phyloP scores from a whole-genome alignment of 2,888 invertebrate genomes.

The Eretmocerus hayati region DNA sequence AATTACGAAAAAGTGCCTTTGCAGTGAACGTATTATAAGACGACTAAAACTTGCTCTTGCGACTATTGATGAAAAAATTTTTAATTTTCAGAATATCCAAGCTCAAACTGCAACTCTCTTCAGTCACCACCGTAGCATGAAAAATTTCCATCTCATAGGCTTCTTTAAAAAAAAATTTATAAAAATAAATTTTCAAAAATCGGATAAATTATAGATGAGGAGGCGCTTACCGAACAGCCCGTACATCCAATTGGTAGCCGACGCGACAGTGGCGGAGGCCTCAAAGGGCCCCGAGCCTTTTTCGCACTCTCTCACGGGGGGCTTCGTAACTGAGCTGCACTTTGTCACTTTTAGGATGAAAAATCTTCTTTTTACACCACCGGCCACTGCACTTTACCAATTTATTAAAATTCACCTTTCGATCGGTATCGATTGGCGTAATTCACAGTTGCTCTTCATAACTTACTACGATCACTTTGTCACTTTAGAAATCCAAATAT shows the following conservation, averaged over 20 bases:
- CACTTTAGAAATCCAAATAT: no score
- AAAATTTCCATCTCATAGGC: no score
- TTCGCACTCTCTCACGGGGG: constrained; percentile 22
- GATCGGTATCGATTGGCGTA: neutral
- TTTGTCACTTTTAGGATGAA: neutral
- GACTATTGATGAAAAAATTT: no score
- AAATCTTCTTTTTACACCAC: no score
- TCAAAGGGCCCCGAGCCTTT: constrained; percentile 32
- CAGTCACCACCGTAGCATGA: no score
- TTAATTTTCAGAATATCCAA: no score
- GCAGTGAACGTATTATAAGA: no score
- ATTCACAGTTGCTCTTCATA: neutral
- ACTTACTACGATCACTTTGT: neutral
- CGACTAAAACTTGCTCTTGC: no score
- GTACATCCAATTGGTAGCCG: constrained; percentile 38
- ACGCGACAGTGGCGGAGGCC: constrained; percentile 33
- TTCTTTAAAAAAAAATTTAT: no score
- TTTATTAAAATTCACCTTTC: neutral
- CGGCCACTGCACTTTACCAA: neutral
- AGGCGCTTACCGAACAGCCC: constrained; percentile 35
- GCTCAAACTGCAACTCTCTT: no score
- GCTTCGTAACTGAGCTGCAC: constrained; percentile 4
- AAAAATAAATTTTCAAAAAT: neutral
- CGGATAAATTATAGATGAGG: neutral
- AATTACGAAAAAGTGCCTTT: no score